Conservation (phyloP, 2,113 vertebrate species). For the Alethe diademata region DNA sequence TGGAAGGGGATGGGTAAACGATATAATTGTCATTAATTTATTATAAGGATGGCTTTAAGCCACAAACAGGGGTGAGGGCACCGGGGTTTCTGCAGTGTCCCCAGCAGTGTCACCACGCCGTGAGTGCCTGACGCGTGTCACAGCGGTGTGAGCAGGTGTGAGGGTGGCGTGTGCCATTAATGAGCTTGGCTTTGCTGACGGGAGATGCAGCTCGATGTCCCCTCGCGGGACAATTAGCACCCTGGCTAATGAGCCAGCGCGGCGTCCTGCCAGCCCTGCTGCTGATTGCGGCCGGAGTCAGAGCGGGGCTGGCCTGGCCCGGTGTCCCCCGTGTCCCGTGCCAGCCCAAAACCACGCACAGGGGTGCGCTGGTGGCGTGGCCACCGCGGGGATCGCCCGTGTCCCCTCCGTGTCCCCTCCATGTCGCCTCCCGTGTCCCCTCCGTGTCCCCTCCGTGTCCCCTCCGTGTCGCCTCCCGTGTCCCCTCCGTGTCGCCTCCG, state of each 20-base stretch:
- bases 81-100: accelerated
- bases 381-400: background rate
- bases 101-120: accelerated
- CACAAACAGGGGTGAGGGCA: background rate
- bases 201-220: background rate
- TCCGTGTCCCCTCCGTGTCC: background rate
- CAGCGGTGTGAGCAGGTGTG: background rate
- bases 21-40: accelerated
- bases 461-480: background rate
- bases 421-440: background rate
- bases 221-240: background rate
- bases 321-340: background rate
- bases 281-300: background rate
- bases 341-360: background rate
- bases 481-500: accelerated
- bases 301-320: background rate
- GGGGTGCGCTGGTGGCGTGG: background rate
- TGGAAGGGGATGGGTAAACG: background rate
- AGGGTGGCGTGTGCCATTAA: background rate
- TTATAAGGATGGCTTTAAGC: background rate
- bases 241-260: background rate
- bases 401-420: background rate
- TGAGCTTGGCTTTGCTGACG: background rate
- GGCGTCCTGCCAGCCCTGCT: background rate
- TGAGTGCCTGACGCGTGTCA: accelerated